phyloP scores from a whole-genome alignment of 1,140 invertebrate genomes.

The Drosophila asahinai region DNA sequence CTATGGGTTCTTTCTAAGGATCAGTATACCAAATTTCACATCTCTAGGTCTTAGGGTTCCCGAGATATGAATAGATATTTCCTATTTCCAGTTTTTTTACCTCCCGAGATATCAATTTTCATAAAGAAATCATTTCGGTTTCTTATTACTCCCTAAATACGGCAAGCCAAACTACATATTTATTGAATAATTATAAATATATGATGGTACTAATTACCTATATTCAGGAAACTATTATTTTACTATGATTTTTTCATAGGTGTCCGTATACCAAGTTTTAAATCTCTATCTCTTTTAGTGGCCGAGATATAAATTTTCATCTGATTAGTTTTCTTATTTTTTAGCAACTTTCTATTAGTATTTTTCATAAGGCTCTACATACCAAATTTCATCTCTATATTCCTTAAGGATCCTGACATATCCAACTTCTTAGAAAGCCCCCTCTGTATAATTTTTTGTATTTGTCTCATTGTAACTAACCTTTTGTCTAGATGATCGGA shows the following conservation, averaged over 20 bases:
- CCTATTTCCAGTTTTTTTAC: background rate
- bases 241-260: background rate
- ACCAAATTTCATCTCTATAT: background rate
- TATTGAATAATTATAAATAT: too few species aligned
- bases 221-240: too few species aligned
- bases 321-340: background rate
- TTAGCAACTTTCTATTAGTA: background rate
- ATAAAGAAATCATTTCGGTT: too few species aligned
- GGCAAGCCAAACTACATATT: too few species aligned
- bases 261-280: too few species aligned
- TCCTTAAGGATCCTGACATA: background rate
- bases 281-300: too few species aligned
- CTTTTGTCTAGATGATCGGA: slow-evolving; percentile 77
- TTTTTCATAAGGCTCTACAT: background rate
- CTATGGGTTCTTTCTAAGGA: background rate
- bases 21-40: background rate
- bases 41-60: background rate
- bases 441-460: background rate
- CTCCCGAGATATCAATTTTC: too few species aligned
- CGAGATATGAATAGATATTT: background rate
- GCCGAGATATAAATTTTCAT: background rate
- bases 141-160: too few species aligned
- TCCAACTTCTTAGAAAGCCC: too few species aligned
- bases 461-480: slow-evolving; percentile 62
- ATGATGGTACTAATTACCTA: too few species aligned